phyloP scores from a whole-genome alignment of 2,113 vertebrate species.

The Bos javanicus region DNA sequence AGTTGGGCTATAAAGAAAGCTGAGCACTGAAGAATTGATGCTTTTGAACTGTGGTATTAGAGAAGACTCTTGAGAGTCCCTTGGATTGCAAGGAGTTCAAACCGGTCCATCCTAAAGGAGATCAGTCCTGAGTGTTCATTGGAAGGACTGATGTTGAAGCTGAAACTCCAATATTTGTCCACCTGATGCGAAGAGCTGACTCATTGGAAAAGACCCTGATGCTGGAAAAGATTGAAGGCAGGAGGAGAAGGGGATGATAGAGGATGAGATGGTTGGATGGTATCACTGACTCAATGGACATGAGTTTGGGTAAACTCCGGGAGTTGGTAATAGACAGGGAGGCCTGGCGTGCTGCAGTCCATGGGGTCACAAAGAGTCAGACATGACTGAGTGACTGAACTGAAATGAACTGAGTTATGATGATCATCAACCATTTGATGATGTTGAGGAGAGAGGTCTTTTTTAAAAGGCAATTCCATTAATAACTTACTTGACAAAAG shows the following conservation, averaged over 20 bases:
- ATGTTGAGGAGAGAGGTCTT: not conserved
- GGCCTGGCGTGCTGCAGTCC: not conserved
- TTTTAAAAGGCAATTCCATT: not conserved
- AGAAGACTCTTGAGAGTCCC: not conserved
- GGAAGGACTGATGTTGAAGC: not conserved
- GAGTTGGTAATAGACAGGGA: not conserved
- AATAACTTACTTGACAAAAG: slow-evolving; percentile 34
- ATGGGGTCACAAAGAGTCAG: not conserved
- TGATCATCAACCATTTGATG: slow-evolving; percentile 4
- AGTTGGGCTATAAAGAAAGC: not conserved
- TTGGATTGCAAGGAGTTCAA: not conserved
- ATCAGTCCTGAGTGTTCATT: not conserved
- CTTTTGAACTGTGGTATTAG: not conserved
- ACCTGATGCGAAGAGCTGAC: not conserved
- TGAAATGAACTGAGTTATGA: not conserved
- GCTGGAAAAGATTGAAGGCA: not conserved
- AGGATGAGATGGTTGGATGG: not conserved
- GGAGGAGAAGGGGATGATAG: not conserved
- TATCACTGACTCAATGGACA: not conserved
- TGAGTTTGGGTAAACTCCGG: not conserved
- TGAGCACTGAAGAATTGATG: not conserved
- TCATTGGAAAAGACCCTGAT: not conserved
- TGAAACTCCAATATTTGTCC: not conserved
- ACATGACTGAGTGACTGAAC: not conserved
- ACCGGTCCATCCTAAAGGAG: not conserved